Evolutionary conservation across 2,113 vertebrate genomes (phyloP).

Genomic region (Lichenostomus cassidix): DNA sequence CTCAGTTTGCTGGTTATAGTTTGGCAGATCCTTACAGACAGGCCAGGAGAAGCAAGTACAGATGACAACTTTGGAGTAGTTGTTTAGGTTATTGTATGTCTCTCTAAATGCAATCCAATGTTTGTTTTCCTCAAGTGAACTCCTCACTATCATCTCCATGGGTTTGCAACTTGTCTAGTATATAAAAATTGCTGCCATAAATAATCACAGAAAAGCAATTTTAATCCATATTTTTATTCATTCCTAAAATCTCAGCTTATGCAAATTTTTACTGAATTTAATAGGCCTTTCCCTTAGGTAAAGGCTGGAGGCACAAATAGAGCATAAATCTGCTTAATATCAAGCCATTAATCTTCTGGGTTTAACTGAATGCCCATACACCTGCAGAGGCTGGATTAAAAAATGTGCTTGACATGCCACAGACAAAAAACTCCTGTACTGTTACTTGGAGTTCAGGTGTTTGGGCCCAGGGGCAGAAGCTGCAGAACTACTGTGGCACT

Average conservation of each 20-base stretch:
- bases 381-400: neutral
- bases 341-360: neutral
- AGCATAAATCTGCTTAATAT: neutral
- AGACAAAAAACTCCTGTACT: neutral
- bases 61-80: neutral
- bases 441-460: neutral
- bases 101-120: neutral
- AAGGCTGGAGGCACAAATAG: neutral
- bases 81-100: neutral
- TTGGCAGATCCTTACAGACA: neutral
- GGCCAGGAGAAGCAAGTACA: neutral
- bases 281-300: neutral
- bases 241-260: neutral
- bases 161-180: neutral
- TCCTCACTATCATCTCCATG: neutral
- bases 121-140: neutral
- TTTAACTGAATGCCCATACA: neutral
- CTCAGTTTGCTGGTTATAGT: neutral
- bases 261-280: neutral
- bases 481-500: neutral
- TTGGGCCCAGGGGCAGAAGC: neutral
- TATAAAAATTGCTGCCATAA: neutral
- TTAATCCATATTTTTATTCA: neutral
- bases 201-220: neutral
- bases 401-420: neutral